Evolutionary conservation across 2,113 vertebrate species (phyloP), one percentile per base, ranked within the genome.

Genomic region (Telmatochromis sp.): DNA sequence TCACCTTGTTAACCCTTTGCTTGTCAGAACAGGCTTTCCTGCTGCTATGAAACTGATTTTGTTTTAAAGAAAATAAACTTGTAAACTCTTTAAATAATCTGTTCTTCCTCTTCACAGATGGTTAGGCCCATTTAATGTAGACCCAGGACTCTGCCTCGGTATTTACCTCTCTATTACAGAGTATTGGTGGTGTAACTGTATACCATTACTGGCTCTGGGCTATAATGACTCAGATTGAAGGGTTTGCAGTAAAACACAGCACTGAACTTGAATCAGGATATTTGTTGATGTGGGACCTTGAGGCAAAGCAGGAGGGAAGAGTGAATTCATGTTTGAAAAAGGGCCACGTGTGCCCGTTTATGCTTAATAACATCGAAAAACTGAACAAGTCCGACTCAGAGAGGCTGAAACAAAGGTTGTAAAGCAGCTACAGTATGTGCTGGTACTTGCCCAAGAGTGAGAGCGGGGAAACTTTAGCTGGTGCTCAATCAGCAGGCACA

Each of bases 141-240:
- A 81, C 80, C 82, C 87, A 86, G 70, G 80, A 58, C 51, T 60
- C 42, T 89, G 70, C 81, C 87, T 89, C 84, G 85, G 89, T 91
- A 90, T 93, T 95, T 93, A 92, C 83, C 78, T 26, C 93, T 90
- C 96, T 95, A 96, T 96, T 96, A 96, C 90, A 96, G 95, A 95
- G 92, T 80, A 65, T 87, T 84, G 87, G 73, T 49, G 60, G 83
- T 89, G 80, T 93, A 95, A 96, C 94, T 94, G 88, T 95, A 95
- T 94, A 93, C 82, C 80, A 96, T 96, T 95, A 96, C 92, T 86
- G 82, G 82, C 93, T 91, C 86, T 57, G 91, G 93, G 94, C 95
- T 91, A 68, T 95, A 95, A 96, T 96, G 91, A 96, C 85, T 89
- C 87, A 88, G 93, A 95, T 88, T 95, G 94, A 92, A 93, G 92